Conservation (phyloP, 2,113 vertebrate species). For the Mola mola region DNA sequence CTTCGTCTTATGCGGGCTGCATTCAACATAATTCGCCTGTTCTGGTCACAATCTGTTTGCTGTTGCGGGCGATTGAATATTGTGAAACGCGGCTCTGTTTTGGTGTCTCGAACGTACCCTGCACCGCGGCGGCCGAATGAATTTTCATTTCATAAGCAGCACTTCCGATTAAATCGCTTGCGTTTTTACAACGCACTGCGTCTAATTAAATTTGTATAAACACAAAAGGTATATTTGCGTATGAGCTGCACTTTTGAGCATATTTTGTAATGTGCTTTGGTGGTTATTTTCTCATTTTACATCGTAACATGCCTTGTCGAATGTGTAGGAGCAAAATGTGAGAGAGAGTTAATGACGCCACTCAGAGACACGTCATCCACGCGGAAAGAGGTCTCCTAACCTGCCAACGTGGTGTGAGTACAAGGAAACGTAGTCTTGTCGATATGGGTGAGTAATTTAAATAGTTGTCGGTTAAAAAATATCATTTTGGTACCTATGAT, state of each 20-base stretch:
- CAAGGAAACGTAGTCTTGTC: not conserved
- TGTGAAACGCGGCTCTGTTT: slow-evolving; percentile 14
- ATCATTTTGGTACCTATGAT: too few species aligned
- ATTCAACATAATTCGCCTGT: slow-evolving; percentile 47
- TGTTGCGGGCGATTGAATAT: slow-evolving; percentile 15
- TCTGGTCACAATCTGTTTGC: not conserved
- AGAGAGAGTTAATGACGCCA: slow-evolving; percentile 22
- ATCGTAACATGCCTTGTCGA: slow-evolving; percentile 1
- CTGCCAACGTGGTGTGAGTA: not conserved
- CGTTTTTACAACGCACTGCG: not conserved
- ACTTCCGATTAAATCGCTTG: slow-evolving; percentile 37
- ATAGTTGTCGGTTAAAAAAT: too few species aligned
- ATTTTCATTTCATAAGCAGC: not conserved
- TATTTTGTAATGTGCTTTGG: fast-evolving
- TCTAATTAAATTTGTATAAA: not conserved
- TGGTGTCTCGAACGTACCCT: slow-evolving; percentile 52
- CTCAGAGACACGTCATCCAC: slow-evolving; percentile 73
- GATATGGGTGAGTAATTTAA: slow-evolving; percentile 66
- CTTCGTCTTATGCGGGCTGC: slow-evolving; percentile 52
- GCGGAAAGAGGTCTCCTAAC: slow-evolving; percentile 58
- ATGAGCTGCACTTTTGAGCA: too few species aligned
- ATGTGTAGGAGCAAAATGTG: slow-evolving; percentile 15
- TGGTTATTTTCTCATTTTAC: not conserved
- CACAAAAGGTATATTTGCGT: not conserved
- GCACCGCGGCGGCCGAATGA: not conserved